These are phyloP conservation scores for Bagarius yarrelli DNA, from an alignment of 2,113 vertebrate species.

Conservation along the genomic window DNA sequence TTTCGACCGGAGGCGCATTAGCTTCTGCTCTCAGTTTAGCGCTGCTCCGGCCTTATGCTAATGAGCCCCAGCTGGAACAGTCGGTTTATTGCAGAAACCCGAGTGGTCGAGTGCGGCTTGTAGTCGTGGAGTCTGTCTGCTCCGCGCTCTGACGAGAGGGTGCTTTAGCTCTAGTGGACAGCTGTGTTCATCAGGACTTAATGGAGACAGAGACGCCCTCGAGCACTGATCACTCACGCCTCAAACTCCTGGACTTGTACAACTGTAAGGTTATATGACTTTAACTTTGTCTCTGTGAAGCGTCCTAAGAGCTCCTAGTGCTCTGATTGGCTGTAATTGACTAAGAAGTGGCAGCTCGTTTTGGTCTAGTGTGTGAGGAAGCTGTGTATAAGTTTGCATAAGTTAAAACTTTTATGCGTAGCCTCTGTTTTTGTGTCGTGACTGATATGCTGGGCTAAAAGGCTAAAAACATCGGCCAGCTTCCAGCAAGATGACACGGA, in stretches of 20 bases:
- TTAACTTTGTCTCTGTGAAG: slow-evolving; percentile 58
- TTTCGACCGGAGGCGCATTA: not conserved
- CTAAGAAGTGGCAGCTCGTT: slow-evolving; percentile 41
- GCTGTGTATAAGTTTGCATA: slow-evolving; percentile 39
- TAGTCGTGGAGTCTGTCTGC: slow-evolving; percentile 91
- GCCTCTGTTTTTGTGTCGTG: slow-evolving; percentile 62
- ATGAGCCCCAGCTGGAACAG: slow-evolving; percentile 94
- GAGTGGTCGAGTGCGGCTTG: slow-evolving; percentile 97
- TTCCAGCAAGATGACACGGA: slow-evolving; percentile 1
- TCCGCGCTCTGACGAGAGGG: slow-evolving; percentile 80
- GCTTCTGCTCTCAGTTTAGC: slow-evolving; percentile 41
- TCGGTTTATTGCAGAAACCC: slow-evolving; percentile 89
- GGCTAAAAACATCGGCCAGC: slow-evolving; percentile 65
- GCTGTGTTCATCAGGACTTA: slow-evolving; percentile 97
- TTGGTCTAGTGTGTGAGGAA: slow-evolving; percentile 45
- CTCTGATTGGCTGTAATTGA: not conserved
- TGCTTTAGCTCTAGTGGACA: slow-evolving; percentile 89
- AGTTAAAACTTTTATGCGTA: slow-evolving; percentile 60
- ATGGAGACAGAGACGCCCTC: slow-evolving; percentile 82
- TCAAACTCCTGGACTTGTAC: slow-evolving; percentile 56
- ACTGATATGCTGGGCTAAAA: slow-evolving; percentile 65
- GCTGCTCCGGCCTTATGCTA: slow-evolving; percentile 66
- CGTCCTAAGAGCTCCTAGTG: slow-evolving; percentile 58
- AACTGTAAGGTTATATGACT: slow-evolving; percentile 57
- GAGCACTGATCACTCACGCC: slow-evolving; percentile 71